phyloP scores from a whole-genome alignment of 2,113 vertebrate species.

The Danio rerio region DNA sequence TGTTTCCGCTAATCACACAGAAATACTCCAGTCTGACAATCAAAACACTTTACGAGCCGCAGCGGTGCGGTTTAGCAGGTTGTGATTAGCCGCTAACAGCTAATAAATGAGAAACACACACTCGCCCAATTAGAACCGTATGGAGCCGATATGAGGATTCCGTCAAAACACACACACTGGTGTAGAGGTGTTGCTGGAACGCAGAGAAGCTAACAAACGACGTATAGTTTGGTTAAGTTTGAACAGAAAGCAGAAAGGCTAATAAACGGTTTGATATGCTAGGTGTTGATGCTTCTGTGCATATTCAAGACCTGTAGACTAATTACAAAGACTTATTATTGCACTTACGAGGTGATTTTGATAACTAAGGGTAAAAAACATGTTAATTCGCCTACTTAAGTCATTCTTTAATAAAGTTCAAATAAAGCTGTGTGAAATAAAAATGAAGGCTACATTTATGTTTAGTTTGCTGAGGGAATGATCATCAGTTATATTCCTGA shows the following conservation, averaged over 20 bases:
- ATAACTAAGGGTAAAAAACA: background rate
- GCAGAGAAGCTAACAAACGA: slow-evolving; percentile 35
- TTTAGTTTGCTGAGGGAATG: too few species aligned
- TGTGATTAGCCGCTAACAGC: slow-evolving; percentile 79
- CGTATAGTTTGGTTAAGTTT: background rate
- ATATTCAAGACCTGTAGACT: background rate
- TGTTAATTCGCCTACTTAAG: too few species aligned
- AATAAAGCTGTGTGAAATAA: too few species aligned
- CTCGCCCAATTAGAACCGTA: slow-evolving; percentile 74
- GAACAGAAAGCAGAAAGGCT: background rate
- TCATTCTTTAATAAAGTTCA: too few species aligned
- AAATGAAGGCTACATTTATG: too few species aligned
- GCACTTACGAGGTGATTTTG: background rate
- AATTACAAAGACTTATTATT: background rate
- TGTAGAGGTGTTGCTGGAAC: slow-evolving; percentile 56
- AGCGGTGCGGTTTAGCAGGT: slow-evolving; percentile 56
- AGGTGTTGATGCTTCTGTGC: slow-evolving; percentile 21
- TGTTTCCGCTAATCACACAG: slow-evolving; percentile 70
- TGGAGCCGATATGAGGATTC: slow-evolving; percentile 64
- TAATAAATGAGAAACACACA: slow-evolving; percentile 76
- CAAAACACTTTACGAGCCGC: slow-evolving; percentile 68
- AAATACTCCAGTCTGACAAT: slow-evolving; percentile 64
- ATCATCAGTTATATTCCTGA: too few species aligned
- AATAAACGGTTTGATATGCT: background rate
- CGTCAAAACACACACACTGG: slow-evolving; percentile 52